A percentile compares a stretch with the other conserved stretches of the same genome.
Conservation (phyloP, 1,140 invertebrate species). For the Drosophila virilis region DNA sequence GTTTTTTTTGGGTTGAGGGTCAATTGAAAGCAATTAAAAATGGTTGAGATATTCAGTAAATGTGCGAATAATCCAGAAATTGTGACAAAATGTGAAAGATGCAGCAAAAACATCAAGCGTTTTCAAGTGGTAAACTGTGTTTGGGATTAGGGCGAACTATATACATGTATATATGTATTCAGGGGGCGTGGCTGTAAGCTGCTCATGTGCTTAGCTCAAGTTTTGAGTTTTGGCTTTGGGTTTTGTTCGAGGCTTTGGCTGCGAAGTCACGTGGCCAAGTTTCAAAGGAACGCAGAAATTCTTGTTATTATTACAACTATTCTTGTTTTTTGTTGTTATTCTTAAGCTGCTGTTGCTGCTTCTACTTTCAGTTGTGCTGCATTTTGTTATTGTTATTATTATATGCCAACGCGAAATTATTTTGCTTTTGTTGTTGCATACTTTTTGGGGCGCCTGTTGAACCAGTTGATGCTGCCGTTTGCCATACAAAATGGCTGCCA, state of each 20-base stretch:
- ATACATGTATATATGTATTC: not conserved
- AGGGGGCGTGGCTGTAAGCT: constrained; percentile 1
- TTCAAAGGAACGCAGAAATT: not conserved
- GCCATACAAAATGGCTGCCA: constrained; percentile 46
- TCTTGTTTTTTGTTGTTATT: constrained; percentile 3
- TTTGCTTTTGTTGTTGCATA: constrained; percentile 26
- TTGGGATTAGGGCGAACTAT: constrained; percentile 1
- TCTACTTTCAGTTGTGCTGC: not conserved
- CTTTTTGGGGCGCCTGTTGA: constrained; percentile 18
- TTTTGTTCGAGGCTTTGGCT: not conserved
- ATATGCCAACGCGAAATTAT: constrained; percentile 10
- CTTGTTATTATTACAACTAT: constrained; percentile 17
- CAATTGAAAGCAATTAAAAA: constrained; percentile 76
- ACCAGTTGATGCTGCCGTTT: constrained; percentile 7
- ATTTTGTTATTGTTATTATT: constrained; percentile 11
- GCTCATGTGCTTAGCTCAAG: constrained; percentile 5
- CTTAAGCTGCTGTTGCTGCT: not conserved
- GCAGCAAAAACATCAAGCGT: not conserved
- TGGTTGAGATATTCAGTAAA: not conserved
- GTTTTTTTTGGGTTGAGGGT: constrained; percentile 49
- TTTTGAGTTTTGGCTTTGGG: not conserved
- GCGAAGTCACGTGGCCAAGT: constrained; percentile 3
- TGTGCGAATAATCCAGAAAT: constrained; percentile 6
- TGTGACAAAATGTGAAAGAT: constrained; percentile 9
- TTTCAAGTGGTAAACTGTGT: not conserved